Evolutionary conservation across 1,140 invertebrate species (phyloP).

Genomic region (Zaprionus davidi): DNA sequence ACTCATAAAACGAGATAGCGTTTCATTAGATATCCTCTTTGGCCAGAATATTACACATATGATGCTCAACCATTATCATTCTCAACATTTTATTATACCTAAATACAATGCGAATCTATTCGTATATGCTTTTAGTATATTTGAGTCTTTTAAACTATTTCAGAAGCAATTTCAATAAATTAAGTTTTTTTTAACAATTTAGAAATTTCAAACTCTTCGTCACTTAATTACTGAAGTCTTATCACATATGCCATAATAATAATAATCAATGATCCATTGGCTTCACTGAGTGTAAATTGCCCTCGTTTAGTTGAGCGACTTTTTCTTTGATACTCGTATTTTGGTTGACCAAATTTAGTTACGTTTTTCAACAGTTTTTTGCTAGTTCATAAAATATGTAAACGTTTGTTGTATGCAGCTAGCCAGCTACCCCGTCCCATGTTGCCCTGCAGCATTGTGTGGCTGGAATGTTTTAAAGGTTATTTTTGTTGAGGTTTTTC

Average conservation of each 20-base stretch:
- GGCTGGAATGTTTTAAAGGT: constrained; percentile 39
- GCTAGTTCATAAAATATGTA: constrained; percentile 49
- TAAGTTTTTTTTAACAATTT: neutral
- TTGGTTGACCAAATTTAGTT: constrained; percentile 39
- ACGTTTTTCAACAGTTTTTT: constrained; percentile 19
- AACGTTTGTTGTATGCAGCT: constrained; percentile 16
- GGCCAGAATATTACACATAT: too few species aligned
- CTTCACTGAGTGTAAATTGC: neutral
- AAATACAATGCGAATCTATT: too few species aligned
- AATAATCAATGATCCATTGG: neutral
- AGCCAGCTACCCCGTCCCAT: neutral
- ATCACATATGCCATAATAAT: neutral
- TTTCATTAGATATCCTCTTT: too few species aligned
- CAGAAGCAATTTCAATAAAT: neutral
- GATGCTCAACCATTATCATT: too few species aligned
- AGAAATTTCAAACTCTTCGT: neutral
- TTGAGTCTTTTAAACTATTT: too few species aligned
- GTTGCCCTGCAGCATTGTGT: constrained; percentile 4
- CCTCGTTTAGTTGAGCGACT: neutral
- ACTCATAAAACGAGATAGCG: too few species aligned
- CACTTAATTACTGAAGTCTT: neutral
- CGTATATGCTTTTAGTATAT: too few species aligned
- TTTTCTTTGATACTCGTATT: constrained; percentile 4
- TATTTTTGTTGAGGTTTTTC: constrained; percentile 17
- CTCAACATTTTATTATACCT: too few species aligned